Evolutionary conservation across 2,113 vertebrate species (phyloP).

Genomic region (Diglossa brunneiventris): DNA sequence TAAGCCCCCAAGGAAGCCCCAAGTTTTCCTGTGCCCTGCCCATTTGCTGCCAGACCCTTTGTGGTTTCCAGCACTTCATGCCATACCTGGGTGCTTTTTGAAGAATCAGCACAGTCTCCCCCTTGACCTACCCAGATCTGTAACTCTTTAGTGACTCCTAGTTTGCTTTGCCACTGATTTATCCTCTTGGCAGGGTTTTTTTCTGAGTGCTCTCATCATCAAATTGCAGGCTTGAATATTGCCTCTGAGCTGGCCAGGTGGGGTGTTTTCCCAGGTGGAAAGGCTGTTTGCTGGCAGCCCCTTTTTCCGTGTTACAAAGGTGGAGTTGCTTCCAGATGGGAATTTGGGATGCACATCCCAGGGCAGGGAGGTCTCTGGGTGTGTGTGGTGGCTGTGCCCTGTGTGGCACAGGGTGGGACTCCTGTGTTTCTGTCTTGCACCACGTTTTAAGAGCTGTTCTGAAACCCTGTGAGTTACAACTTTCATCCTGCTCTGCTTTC

Average conservation of each 20-base stretch:
- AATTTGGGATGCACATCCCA: accelerated
- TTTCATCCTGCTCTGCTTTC: background rate
- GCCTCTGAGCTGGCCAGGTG: background rate
- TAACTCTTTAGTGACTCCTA: background rate
- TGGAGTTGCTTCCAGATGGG: background rate
- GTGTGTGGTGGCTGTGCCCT: accelerated
- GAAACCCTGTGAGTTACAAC: background rate
- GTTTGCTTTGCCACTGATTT: background rate
- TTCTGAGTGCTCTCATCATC: background rate
- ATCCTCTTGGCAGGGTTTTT: background rate
- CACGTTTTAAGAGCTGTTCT: background rate
- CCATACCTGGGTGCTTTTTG: background rate
- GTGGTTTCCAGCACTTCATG: background rate
- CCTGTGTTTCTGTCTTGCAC: background rate
- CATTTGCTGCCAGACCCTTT: background rate
- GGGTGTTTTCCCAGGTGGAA: background rate
- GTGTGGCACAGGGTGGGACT: background rate
- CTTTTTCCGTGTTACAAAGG: background rate
- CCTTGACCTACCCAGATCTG: background rate
- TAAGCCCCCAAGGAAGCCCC: accelerated
- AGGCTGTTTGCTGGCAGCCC: background rate
- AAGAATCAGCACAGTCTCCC: background rate
- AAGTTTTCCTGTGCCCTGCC: background rate
- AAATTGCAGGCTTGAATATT: background rate
- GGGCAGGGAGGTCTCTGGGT: background rate